A percentile compares a stretch with the other conserved stretches of the same genome.
Evolutionary conservation across 2,797 vertebrate genomes (phyloP).

Genomic region (Halcyon leucocephala): DNA sequence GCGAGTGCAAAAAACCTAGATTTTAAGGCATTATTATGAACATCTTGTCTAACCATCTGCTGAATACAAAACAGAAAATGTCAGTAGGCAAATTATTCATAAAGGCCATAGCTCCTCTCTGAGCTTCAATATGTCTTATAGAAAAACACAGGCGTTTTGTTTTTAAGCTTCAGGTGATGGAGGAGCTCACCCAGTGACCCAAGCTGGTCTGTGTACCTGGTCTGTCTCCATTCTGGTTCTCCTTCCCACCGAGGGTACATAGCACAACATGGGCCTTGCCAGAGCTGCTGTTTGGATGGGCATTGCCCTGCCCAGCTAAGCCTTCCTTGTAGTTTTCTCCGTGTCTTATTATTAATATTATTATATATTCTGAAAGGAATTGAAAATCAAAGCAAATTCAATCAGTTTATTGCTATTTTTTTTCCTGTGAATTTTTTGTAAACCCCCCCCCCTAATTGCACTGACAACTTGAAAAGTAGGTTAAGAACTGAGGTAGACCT

Average conservation of each 20-base stretch:
- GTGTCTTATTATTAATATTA: not conserved
- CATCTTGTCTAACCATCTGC: conserved; percentile 47
- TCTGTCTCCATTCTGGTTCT: not conserved
- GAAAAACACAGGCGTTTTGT: not conserved
- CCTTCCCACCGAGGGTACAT: not conserved
- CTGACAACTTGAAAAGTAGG: not conserved
- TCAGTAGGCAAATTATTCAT: conserved; percentile 37
- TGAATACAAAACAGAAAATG: conserved; percentile 28
- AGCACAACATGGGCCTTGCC: not conserved
- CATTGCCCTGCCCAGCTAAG: not conserved
- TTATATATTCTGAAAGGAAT: not conserved
- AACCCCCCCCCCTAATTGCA: not conserved
- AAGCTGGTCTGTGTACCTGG: not conserved
- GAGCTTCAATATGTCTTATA: not conserved
- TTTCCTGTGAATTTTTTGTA: not conserved
- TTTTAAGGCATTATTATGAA: conserved; percentile 29
- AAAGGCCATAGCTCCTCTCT: not conserved
- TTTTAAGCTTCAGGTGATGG: not conserved
- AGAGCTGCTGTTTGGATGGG: not conserved
- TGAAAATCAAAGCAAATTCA: not conserved
- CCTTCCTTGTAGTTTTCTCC: not conserved
- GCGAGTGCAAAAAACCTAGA: not conserved
- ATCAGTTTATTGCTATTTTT: not conserved
- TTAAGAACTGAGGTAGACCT: not conserved
- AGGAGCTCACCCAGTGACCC: not conserved